Conservation (phyloP, 2,888 invertebrate genomes). For the Halictus quadricinctus region DNA sequence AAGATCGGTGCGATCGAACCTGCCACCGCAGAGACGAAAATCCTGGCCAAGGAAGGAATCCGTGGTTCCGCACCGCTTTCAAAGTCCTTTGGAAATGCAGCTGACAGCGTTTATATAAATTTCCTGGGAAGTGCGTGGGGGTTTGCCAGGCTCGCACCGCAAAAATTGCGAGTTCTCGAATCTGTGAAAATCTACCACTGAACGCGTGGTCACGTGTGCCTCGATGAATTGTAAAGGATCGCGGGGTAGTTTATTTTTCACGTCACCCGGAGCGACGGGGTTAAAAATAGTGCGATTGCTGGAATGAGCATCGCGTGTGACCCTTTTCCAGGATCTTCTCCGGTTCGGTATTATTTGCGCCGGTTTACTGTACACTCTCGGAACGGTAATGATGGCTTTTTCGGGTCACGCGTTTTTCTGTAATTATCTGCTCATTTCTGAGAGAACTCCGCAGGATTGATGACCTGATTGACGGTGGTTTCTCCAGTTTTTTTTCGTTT, state of each 20-base stretch:
- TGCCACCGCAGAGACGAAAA: neutral
- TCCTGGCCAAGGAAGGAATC: neutral
- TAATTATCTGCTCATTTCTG: neutral
- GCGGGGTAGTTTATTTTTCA: neutral
- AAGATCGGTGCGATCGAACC: neutral
- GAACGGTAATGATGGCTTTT: slow-evolving; percentile 1
- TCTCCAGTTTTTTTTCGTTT: neutral
- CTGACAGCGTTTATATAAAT: neutral
- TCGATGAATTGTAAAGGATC: neutral
- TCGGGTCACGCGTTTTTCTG: neutral
- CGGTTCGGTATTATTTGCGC: neutral
- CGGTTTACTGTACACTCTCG: neutral
- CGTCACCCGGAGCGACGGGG: neutral
- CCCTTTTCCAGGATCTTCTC: neutral
- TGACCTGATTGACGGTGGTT: neutral
- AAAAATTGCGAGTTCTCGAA: neutral
- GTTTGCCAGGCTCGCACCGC: neutral
- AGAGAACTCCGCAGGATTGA: neutral
- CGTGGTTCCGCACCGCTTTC: neutral
- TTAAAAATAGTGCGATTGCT: slow-evolving; percentile 20
- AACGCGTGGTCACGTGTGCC: neutral
- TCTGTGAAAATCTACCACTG: slow-evolving; percentile 36
- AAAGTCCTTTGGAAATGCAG: neutral
- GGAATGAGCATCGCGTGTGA: slow-evolving; percentile 11
- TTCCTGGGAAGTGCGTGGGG: neutral